Evolutionary conservation across 2,113 vertebrate species (phyloP).

Genomic region (Melanerpes aurifrons): DNA sequence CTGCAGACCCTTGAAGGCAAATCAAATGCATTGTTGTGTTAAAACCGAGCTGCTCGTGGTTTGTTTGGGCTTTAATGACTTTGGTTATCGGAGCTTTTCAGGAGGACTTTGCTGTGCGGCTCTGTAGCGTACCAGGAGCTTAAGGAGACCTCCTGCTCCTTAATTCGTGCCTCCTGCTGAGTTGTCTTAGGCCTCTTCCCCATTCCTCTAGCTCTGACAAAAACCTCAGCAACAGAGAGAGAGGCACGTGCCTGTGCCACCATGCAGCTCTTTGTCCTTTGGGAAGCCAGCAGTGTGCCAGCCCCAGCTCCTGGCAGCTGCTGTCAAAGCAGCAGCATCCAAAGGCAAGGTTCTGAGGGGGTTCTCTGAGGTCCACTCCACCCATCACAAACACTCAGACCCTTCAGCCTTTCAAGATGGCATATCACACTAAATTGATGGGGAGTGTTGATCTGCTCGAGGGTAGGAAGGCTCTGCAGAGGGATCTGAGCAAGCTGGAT

Average conservation of each 20-base stretch:
- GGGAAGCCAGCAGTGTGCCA: not conserved
- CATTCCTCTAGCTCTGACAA: not conserved
- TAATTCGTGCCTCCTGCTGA: not conserved
- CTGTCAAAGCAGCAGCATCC: not conserved
- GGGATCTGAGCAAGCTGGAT: no score
- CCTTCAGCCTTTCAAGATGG: not conserved
- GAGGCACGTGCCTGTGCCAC: not conserved
- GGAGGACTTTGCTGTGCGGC: conserved; percentile 4
- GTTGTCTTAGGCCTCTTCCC: not conserved
- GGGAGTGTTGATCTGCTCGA: no score
- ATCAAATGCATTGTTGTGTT: conserved; percentile 28
- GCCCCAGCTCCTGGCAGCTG: not conserved
- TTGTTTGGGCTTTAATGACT: conserved; percentile 62
- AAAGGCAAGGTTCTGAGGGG: not conserved
- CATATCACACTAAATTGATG: no score
- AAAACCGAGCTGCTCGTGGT: conserved; percentile 16
- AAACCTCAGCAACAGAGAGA: not conserved
- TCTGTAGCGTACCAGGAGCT: not conserved
- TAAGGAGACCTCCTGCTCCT: conserved; percentile 14
- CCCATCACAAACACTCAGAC: not conserved
- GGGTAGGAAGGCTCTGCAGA: no score
- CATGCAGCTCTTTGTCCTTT: not conserved
- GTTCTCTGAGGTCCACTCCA: not conserved
- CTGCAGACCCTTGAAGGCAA: conserved; percentile 31
- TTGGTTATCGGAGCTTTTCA: conserved; percentile 69